Percentiles rank a stretch among this genome's conserved stretches.
These are phyloP conservation scores for Ceratina calcarata DNA, from an alignment of 1,140 invertebrate species.

Conservation along the genomic window DNA sequence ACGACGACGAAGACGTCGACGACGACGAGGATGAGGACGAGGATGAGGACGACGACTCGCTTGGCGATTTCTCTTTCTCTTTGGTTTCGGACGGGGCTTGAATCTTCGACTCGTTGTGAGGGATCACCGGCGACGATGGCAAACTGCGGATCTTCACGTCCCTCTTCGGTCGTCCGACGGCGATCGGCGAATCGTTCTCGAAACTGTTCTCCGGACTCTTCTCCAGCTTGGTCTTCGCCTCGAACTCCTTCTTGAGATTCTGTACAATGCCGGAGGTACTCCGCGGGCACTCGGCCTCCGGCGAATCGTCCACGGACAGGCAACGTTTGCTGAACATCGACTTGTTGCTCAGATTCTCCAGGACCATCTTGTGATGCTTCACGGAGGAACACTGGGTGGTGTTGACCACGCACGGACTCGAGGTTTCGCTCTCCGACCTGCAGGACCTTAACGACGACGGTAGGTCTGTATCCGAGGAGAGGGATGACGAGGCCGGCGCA, in stretches of 20 bases:
- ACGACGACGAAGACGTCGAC: too few relatives aligned
- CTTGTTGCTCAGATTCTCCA: conserved; percentile 81
- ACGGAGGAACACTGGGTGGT: conserved; percentile 82
- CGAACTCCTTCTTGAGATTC: conserved; percentile 92
- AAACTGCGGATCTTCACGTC: conserved; percentile 79
- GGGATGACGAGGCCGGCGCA: conserved; percentile 83
- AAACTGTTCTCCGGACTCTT: conserved; percentile 72
- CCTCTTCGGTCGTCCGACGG: conserved; percentile 55
- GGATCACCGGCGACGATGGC: conserved; percentile 83
- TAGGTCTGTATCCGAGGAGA: conserved; percentile 78
- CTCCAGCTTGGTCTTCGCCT: conserved; percentile 84
- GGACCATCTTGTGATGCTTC: conserved; percentile 82
- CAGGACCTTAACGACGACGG: conserved; percentile 73
- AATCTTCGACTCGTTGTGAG: conserved; percentile 79
- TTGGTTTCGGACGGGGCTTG: conserved; percentile 70
- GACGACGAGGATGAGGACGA: conserved; percentile 11
- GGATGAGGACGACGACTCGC: conserved; percentile 37
- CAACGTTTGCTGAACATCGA: conserved; percentile 74
- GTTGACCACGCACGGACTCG: conserved; percentile 78
- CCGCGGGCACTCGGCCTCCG: conserved; percentile 73
- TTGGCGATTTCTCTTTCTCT: conserved; percentile 63
- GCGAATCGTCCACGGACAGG: conserved; percentile 75
- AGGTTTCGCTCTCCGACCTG: conserved; percentile 78
- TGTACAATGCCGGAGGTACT: conserved; percentile 85
- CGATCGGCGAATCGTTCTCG: conserved; percentile 63